Base-by-base conservation (phyloP, 2,113 vertebrate genomes). In the Ceratotherium simum region DNA sequence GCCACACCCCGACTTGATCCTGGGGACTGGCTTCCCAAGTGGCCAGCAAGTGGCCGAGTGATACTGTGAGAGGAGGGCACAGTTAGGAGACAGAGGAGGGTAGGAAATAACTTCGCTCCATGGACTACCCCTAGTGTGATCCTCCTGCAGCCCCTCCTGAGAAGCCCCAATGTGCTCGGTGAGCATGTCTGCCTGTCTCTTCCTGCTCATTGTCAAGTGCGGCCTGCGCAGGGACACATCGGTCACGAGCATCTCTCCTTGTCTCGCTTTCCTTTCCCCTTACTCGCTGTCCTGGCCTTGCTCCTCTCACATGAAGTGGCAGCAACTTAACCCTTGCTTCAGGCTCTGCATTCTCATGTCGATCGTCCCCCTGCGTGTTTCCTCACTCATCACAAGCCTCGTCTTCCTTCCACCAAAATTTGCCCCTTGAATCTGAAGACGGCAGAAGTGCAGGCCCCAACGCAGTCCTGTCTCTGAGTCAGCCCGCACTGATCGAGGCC, bases 161-260 rank as follows among this genome's bases (percentile, higher is more conserved):
- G 76, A 80, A 1, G 25, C 1, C 13, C 18, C 23, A 20, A 2
- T 8, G 8, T 17, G 62, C n/a, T 23, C 0, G 9, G 9, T 0
- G 10, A 36, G 29, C 21, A 20, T 0, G 0, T 9, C 51, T 14
- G 29, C 9, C 0, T 8, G 29, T 58, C 90, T 75, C 3, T 18
- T 60, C 23, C 54, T 3, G 31, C 33, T 51, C 17, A 14, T 4
- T 10, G 51, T 48, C 56, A 0, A 8, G 11, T 6, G 33, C 3
- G 2, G 58, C 42, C 42, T 17, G 58, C 0, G 2, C 8, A 3
- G 42, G 33, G 25, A 11, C 0, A 1, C 60, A 8, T 51, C 9
- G 5, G 73, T 16, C 80, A 11, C 8, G 16, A 6, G 18, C 25
- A 29, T 16, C 56, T 64, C 20, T 75, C 27, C 42, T 84, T 29